Conservation (phyloP, 2,888 invertebrate species). For the Glomeris marginata region DNA sequence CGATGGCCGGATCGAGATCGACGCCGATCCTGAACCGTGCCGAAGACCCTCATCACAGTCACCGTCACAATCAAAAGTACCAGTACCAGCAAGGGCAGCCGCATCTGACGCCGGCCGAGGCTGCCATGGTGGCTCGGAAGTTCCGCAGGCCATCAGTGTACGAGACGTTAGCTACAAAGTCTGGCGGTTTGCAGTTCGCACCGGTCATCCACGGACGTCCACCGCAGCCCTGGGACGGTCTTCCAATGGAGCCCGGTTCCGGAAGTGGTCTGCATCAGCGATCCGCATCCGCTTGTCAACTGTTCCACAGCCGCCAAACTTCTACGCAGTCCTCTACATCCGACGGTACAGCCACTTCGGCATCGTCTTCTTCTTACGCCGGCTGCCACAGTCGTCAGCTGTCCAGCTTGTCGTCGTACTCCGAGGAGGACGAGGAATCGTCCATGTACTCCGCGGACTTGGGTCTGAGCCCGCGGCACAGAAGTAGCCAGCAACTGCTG, state of each 20-base stretch:
- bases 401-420: constrained; percentile 55
- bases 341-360: constrained; percentile 13
- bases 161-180: constrained; percentile 18
- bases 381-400: constrained; percentile 61
- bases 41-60: not conserved
- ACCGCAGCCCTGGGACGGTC: constrained; percentile 11
- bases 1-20: constrained; percentile 35
- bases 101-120: constrained; percentile 6
- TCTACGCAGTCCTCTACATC: constrained; percentile 15
- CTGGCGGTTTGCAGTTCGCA: constrained; percentile 17
- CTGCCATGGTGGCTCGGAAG: constrained; percentile 18
- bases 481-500: not conserved
- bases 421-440: constrained; percentile 14
- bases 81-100: constrained; percentile 15
- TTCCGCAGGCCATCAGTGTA: constrained; percentile 19
- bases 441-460: not conserved
- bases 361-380: constrained; percentile 45
- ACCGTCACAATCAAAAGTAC: constrained; percentile 16
- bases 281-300: constrained; percentile 4
- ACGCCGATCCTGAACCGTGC: constrained; percentile 32
- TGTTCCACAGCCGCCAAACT: constrained; percentile 12
- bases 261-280: constrained; percentile 4
- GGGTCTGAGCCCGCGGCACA: not conserved
- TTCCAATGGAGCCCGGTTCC: not conserved
- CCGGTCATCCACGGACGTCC: constrained; percentile 17